These are phyloP conservation scores for Cyaniris semiargus DNA, from an alignment of 2,888 invertebrate genomes.

Conservation along the genomic window DNA sequence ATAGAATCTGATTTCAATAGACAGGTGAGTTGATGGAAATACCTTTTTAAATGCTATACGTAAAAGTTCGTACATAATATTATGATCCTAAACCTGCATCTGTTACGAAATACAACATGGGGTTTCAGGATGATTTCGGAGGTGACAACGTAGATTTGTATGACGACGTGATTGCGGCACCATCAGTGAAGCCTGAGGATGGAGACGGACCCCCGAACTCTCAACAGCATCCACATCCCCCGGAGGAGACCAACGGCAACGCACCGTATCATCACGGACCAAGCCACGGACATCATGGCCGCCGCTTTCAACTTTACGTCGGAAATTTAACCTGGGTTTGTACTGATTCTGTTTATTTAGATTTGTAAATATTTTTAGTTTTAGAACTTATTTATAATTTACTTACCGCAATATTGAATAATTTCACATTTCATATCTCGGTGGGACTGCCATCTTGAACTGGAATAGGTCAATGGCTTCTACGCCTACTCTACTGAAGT, in stretches of 20 bases:
- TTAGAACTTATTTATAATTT: constrained; percentile 23
- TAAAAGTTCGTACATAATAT: background rate
- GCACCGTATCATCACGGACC: constrained; percentile 87
- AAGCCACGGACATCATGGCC: constrained; percentile 87
- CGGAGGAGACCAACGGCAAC: constrained; percentile 85
- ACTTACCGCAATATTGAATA: background rate
- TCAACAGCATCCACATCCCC: constrained; percentile 74
- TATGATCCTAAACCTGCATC: constrained; percentile 6
- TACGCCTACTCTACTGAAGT: background rate
- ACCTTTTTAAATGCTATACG: background rate
- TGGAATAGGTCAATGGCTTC: constrained; percentile 13
- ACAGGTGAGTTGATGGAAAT: constrained; percentile 55
- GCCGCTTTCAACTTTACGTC: constrained; percentile 95
- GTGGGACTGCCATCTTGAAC: constrained; percentile 30
- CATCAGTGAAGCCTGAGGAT: constrained; percentile 82
- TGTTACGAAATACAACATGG: constrained; percentile 31
- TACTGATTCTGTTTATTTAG: constrained; percentile 67
- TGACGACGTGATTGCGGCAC: constrained; percentile 95
- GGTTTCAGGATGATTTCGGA: constrained; percentile 87
- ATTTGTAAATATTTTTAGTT: constrained; percentile 66
- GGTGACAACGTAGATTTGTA: constrained; percentile 96
- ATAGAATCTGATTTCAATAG: constrained; percentile 94
- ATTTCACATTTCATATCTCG: constrained; percentile 8
- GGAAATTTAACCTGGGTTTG: constrained; percentile 99
- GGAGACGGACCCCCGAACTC: constrained; percentile 81